Conservation (phyloP, 2,797 vertebrate genomes). For the Pygocentrus nattereri region DNA sequence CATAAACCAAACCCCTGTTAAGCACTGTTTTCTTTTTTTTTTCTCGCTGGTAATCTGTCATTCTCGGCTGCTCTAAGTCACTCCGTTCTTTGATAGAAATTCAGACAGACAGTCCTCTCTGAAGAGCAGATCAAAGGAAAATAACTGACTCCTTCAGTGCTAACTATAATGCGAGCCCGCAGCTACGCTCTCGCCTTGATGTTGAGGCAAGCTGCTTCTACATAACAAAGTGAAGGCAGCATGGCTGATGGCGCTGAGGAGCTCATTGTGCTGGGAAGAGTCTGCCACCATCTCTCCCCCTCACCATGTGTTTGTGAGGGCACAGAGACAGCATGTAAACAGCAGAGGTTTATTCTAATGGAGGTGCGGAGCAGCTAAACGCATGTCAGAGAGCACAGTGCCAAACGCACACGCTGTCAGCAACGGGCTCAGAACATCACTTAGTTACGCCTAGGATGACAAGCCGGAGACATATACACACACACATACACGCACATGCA, state of each 20-base stretch:
- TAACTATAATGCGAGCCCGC: constrained; percentile 80
- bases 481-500: too few relatives aligned
- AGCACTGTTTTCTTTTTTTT: constrained; percentile 59
- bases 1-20: constrained; percentile 63
- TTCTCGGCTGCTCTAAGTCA: constrained; percentile 74
- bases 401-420: constrained; percentile 73
- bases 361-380: constrained; percentile 66
- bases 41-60: constrained; percentile 72
- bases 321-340: constrained; percentile 78
- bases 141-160: constrained; percentile 78
- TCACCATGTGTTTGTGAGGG: constrained; percentile 70
- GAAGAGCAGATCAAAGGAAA: constrained; percentile 84
- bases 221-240: constrained; percentile 79
- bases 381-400: constrained; percentile 70
- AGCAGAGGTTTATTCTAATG: constrained; percentile 83
- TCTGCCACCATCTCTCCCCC: constrained; percentile 61
- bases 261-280: constrained; percentile 77
- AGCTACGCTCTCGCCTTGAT: constrained; percentile 81
- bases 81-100: constrained; percentile 77
- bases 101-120: constrained; percentile 80
- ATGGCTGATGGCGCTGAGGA: constrained; percentile 78
- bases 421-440: constrained; percentile 60
- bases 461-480: constrained; percentile 28
- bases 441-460: constrained; percentile 48
- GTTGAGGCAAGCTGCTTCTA: constrained; percentile 75